Evolutionary conservation across 2,888 invertebrate species (phyloP).

Genomic region (Fragum whitleyi): DNA sequence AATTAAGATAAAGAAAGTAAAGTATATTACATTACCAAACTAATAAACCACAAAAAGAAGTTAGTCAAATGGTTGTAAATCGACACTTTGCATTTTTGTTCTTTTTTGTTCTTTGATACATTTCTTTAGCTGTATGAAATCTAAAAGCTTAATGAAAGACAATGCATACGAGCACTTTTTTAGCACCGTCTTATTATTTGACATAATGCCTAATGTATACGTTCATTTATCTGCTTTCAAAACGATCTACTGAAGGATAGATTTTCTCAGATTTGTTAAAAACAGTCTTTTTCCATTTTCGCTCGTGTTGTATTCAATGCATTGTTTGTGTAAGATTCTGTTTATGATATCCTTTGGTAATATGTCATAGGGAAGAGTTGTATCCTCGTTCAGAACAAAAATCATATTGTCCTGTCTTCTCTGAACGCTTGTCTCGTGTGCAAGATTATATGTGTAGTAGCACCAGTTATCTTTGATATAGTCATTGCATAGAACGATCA

Average conservation of each 20-base stretch:
- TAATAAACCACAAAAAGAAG: no score
- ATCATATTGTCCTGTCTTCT: background rate
- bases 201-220: no score
- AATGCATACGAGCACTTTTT: no score
- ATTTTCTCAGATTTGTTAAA: background rate
- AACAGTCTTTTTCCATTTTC: background rate
- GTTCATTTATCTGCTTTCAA: no score
- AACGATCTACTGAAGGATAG: background rate
- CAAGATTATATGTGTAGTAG: background rate
- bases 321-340: background rate
- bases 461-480: constrained; percentile 1
- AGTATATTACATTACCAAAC: no score
- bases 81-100: no score
- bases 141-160: no score
- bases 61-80: no score
- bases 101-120: no score
- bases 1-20: no score
- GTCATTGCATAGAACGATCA: background rate
- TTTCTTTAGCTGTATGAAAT: no score
- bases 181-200: no score
- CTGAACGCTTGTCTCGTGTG: background rate
- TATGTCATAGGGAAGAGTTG: background rate
- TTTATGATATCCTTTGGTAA: background rate
- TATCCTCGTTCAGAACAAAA: background rate
- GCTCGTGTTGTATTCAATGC: background rate